Evolutionary conservation across 2,888 invertebrate genomes (phyloP).

Genomic region (Creontiades dilutus): DNA sequence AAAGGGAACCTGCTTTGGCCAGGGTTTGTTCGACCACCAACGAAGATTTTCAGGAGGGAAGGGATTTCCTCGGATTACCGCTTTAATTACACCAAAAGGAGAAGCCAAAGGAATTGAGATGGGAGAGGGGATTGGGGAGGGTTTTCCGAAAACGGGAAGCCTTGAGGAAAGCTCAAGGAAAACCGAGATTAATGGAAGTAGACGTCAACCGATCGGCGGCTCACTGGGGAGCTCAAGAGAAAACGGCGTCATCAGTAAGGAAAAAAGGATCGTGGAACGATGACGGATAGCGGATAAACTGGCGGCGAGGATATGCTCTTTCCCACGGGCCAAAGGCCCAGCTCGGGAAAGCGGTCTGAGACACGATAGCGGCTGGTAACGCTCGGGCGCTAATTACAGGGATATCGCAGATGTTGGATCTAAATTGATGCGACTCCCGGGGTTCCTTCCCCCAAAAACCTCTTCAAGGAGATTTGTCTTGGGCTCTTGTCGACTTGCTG

Average conservation of each 20-base stretch:
- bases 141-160: not conserved
- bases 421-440: not conserved
- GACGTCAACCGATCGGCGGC: constrained; percentile 43
- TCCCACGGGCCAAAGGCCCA: not conserved
- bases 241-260: constrained; percentile 19
- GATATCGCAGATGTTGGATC: constrained; percentile 33
- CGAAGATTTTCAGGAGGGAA: not conserved
- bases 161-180: constrained; percentile 47
- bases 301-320: not conserved
- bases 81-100: constrained; percentile 28
- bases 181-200: constrained; percentile 59
- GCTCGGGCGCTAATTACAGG: not conserved
- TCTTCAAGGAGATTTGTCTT: constrained; percentile 2
- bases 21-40: not conserved
- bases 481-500: not conserved
- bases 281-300: constrained; percentile 27
- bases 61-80: not conserved
- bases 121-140: not conserved
- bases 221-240: not conserved
- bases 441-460: not conserved
- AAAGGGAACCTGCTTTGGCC: not conserved
- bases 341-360: not conserved
- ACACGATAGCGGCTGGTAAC: not conserved
- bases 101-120: not conserved
- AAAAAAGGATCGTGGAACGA: constrained; percentile 13